Evolutionary conservation across 2,113 vertebrate species (phyloP), one percentile per base, ranked within the genome.

Genomic region (Centropus bengalensis): DNA sequence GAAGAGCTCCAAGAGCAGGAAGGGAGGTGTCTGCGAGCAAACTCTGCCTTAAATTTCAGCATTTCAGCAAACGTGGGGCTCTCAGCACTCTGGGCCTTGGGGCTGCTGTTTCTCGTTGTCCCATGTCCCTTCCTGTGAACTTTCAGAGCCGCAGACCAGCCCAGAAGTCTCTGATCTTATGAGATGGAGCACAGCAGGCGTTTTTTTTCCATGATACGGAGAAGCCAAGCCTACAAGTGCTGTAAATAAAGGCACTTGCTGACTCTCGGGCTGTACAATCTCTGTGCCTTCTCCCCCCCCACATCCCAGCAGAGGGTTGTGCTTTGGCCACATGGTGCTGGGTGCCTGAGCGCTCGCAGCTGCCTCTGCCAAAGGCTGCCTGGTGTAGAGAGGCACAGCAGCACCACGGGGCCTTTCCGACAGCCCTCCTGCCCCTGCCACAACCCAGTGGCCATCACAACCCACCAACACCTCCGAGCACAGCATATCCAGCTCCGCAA

Each of bases 161-260:
- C 42, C 68, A 59, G 52, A 88, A 94, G n/a, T 32, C 47, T 83
- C 73, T 66, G 80, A 81, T 69, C 67, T 75, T 58, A 59, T 23
- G 86, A 49, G 42, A 64, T 5, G 30, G 44, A 44, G 67, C 82
- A 66, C 52, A 86, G 64, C 18, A 32, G 42, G 51, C 58, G 11
- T 22, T 90, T 78, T 47, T 75, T 80, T 75, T 42, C 89, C 77
- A 19, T 85, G 78, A 78, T 47, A 36, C 5, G 12, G 82, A 94
- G 82, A 8, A 4, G 91, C 85, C 59, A 77, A 95, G 86, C 67
- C 59, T 64, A 17, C 22, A 22, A 89, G 55, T 42, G 63, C 92
- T 90, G 96, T 78, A 88, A 94, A 95, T 96, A 88, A 92, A 95
- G 76, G 33, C 88, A 82, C 85, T 91, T 52, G 69, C 52, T 82